Base-by-base conservation (phyloP, 2,888 invertebrate species). In the Drosophila macrospina region DNA sequence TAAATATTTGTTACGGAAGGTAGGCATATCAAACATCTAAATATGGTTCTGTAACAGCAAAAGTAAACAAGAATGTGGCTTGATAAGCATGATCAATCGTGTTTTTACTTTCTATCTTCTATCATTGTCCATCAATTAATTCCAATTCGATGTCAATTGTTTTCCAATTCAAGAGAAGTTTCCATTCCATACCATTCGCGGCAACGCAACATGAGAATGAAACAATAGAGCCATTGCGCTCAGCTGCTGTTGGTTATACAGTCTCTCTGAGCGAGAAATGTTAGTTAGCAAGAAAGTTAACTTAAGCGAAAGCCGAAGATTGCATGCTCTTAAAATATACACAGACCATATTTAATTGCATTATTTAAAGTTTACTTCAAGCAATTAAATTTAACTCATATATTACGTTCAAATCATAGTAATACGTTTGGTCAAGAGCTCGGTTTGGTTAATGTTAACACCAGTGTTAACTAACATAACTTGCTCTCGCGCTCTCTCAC, bases 71-170 rank as follows among this genome's bases (percentile, higher is more conserved):
- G 10, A 24, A 39, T 13, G 41, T 54, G 32, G 10, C n/a, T 45
- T 54, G 24, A 45, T 39, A 45, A 47, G 32, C 34, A 32, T 44
- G 10, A 39, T 54, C 26, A 32, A 24, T 55, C 30, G 13, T 34
- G 37, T 16, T 39, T 56, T 24, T 37, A 36, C 34, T 72, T 65
- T 52, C 39, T 41, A 30, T 20, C 7, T 1, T 16, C 24, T 7
- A 34, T 65, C 41, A 28, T 24, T 42, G 42, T 41, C 20, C 32
- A 39, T 60, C 78, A 79, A 82, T 80, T 65, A 69, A 69, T 63
- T 84, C 48, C 69, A 74, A 80, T 80, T 74, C 56, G 60, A 70
- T 57, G 70, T 65, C 24, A 77, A 77, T 80, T 84, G 64, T 50
- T 66, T 66, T 54, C 24, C 72, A 61, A 60, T 63, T 54, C 47